A percentile compares a stretch with the other conserved stretches of the same genome.
phyloP scores from a whole-genome alignment of 2,797 vertebrate genomes.

The Diglossa cyanea region DNA sequence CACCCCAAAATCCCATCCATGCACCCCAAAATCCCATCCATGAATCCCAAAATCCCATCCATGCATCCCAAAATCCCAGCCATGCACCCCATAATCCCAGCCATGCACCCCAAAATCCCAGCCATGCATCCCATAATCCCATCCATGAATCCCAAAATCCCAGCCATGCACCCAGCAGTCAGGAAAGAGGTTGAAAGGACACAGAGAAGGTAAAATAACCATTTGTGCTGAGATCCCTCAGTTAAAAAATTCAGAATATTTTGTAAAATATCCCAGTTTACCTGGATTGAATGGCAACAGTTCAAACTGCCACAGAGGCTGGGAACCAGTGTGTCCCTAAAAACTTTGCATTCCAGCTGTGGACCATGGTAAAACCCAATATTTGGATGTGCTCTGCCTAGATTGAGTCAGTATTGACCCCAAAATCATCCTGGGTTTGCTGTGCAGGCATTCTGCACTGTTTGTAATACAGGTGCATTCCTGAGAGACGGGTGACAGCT shows the following conservation, averaged over 20 bases:
- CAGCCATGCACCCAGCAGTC: background rate
- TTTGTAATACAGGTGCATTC: background rate
- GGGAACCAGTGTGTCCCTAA: background rate
- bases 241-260: background rate
- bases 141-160: background rate
- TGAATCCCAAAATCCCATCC: background rate
- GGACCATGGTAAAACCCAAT: background rate
- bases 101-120: background rate
- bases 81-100: background rate
- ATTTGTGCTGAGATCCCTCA: background rate
- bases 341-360: background rate
- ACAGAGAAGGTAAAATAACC: background rate
- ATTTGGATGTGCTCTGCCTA: background rate
- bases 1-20: background rate
- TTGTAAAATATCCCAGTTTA: background rate
- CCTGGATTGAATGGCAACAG: background rate
- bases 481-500: background rate
- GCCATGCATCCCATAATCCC: background rate
- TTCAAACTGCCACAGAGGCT: background rate
- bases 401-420: background rate
- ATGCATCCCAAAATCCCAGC: background rate
- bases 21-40: background rate
- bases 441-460: background rate
- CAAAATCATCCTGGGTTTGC: background rate
- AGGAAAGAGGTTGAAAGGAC: background rate